phyloP scores from a whole-genome alignment of 37 sponge, comb jelly and placozoan genomes.

The Theonella swinhoei region DNA sequence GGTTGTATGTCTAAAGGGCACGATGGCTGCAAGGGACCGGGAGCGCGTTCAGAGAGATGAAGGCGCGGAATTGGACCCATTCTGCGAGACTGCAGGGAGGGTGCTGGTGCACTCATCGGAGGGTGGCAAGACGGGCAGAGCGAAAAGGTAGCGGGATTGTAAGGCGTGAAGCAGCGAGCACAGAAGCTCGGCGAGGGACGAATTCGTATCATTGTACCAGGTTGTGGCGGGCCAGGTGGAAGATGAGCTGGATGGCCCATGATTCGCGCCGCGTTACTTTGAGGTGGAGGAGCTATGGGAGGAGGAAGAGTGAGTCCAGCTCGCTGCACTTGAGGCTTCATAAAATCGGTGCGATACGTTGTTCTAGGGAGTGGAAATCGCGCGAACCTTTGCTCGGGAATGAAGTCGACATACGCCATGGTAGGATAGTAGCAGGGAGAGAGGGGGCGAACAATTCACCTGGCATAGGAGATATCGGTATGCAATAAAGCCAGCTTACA shows the following conservation, averaged over 20 bases:
- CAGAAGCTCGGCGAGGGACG: conserved; percentile 3
- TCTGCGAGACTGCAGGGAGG: not conserved
- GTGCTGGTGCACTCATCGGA: not conserved
- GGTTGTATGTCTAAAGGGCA: too few relatives aligned
- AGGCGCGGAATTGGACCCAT: not conserved
- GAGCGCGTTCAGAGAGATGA: not conserved
- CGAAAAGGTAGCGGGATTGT: conserved; percentile 5
- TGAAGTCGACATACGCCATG: conserved; percentile 22
- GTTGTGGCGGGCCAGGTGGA: not conserved
- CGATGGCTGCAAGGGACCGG: not conserved
- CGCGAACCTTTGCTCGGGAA: conserved; percentile 4
- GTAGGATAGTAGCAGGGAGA: too few relatives aligned
- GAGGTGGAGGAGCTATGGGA: not conserved
- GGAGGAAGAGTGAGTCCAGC: not conserved
- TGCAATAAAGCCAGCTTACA: too few relatives aligned
- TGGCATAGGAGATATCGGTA: not conserved
- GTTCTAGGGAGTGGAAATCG: not conserved
- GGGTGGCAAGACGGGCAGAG: not conserved
- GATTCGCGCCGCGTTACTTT: not conserved
- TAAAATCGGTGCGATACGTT: not conserved
- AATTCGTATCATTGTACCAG: not conserved
- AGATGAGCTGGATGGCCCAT: not conserved
- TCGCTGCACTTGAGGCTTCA: not conserved
- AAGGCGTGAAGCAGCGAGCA: conserved; percentile 24
- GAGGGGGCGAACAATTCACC: too few relatives aligned